A percentile compares a stretch with the other conserved stretches of the same genome.
Conservation (phyloP, 2,888 invertebrate species). For the Cheilosia urbana region DNA sequence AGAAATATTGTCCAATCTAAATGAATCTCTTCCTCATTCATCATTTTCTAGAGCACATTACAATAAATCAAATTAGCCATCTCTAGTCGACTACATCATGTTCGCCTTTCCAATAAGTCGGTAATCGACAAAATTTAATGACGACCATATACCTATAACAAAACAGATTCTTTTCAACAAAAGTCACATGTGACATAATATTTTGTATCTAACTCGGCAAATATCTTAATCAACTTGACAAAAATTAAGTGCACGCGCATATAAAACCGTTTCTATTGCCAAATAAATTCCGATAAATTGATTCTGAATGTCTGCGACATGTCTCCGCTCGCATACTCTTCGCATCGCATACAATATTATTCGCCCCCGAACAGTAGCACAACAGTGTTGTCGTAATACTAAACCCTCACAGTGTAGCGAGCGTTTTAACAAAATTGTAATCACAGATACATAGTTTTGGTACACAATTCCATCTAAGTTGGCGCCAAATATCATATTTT, state of each 20-base stretch:
- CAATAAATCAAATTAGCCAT: constrained; percentile 29
- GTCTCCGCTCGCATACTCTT: constrained; percentile 15
- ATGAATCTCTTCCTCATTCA: too few species aligned
- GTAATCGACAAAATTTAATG: constrained; percentile 30
- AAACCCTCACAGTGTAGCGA: constrained; percentile 19
- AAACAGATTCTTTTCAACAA: constrained; percentile 36
- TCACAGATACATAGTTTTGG: constrained; percentile 67
- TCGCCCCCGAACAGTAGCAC: constrained; percentile 10
- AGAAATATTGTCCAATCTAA: too few species aligned
- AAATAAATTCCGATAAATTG: constrained; percentile 75
- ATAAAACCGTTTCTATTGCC: constrained; percentile 70
- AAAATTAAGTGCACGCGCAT: constrained; percentile 73
- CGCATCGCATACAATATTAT: not conserved
- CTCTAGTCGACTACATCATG: constrained; percentile 13
- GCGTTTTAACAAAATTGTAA: constrained; percentile 71
- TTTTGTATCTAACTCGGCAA: constrained; percentile 48
- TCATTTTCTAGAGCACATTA: not conserved
- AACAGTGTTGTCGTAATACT: not conserved
- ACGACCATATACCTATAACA: not conserved
- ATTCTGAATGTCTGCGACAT: constrained; percentile 69
- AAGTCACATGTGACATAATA: constrained; percentile 12
- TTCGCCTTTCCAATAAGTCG: not conserved
- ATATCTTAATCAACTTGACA: constrained; percentile 69
- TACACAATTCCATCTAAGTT: constrained; percentile 78
- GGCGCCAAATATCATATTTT: constrained; percentile 82